Evolutionary conservation across 2,888 invertebrate species (phyloP).

Genomic region (Microdon myrmicae): DNA sequence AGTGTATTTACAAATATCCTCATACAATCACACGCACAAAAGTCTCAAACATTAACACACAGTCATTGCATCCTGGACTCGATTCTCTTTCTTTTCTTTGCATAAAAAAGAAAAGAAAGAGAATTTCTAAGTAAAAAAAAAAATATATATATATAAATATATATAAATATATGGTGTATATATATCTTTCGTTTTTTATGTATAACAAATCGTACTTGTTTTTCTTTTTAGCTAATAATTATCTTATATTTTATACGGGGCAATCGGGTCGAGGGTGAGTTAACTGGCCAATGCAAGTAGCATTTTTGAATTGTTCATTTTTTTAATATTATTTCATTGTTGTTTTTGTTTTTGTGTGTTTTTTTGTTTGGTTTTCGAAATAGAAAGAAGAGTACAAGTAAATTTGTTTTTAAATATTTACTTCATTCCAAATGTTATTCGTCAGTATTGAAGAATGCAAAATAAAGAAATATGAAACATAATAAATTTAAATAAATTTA

Average conservation of each 20-base stretch:
- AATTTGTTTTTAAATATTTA: too few relatives aligned
- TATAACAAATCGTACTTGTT: conserved; percentile 29
- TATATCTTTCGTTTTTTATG: conserved; percentile 7
- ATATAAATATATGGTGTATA: background rate
- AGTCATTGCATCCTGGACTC: conserved; percentile 56
- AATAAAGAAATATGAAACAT: conserved; percentile 18
- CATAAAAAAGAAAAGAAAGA: conserved; percentile 57
- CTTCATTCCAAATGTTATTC: conserved; percentile 37
- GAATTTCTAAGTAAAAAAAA: conserved; percentile 7
- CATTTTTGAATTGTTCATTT: conserved; percentile 24
- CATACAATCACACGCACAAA: background rate
- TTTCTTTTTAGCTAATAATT: conserved; percentile 21
- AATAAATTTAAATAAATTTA: conserved; percentile 4
- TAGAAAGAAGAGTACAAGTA: too few relatives aligned
- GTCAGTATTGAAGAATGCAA: too few relatives aligned
- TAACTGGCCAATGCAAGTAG: conserved; percentile 51
- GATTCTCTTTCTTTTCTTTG: conserved; percentile 56
- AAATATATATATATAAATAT: background rate
- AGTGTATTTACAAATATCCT: background rate
- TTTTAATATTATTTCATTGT: conserved; percentile 16
- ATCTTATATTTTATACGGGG: too few relatives aligned
- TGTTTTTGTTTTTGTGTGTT: too few relatives aligned
- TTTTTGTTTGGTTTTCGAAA: too few relatives aligned
- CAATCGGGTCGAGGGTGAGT: too few relatives aligned
- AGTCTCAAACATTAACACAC: conserved; percentile 59